A percentile compares a stretch with the other conserved stretches of the same genome.
Conservation (phyloP, 2,888 invertebrate genomes). For the Noctua comes region DNA sequence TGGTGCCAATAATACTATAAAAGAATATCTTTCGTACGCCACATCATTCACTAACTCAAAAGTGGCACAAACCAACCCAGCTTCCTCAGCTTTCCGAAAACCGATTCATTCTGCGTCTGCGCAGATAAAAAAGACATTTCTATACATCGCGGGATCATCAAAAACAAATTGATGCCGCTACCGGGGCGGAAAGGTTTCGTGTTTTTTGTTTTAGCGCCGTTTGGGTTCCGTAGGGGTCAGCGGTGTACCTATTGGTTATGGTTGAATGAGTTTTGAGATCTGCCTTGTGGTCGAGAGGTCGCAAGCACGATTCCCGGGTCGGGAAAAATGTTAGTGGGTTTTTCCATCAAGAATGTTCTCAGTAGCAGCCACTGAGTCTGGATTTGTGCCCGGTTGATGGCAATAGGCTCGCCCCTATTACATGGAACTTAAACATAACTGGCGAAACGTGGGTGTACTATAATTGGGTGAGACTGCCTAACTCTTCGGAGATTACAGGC, state of each 20-base stretch:
- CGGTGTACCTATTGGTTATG: neutral
- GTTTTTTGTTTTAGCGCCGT: constrained; percentile 71
- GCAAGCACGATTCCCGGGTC: too few species aligned
- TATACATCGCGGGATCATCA: constrained; percentile 75
- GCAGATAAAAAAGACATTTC: constrained; percentile 80
- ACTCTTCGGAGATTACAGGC: too few species aligned
- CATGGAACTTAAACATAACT: too few species aligned
- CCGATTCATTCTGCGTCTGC: constrained; percentile 69
- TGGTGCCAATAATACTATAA: too few species aligned
- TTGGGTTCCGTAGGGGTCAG: constrained; percentile 46
- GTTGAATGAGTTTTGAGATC: neutral
- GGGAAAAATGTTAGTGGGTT: too few species aligned
- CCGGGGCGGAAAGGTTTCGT: constrained; percentile 76
- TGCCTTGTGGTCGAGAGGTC: neutral
- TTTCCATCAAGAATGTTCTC: too few species aligned
- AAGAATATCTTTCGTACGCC: neutral
- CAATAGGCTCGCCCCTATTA: too few species aligned
- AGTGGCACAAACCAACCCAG: constrained; percentile 66
- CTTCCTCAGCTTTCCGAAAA: constrained; percentile 72
- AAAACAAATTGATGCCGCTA: constrained; percentile 82
- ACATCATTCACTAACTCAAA: constrained; percentile 47
- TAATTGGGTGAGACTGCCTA: too few species aligned
- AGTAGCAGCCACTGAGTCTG: too few species aligned
- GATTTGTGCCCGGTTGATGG: too few species aligned
- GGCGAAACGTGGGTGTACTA: too few species aligned